phyloP scores from a whole-genome alignment of 1,140 invertebrate genomes.

The Pomacea maculata region DNA sequence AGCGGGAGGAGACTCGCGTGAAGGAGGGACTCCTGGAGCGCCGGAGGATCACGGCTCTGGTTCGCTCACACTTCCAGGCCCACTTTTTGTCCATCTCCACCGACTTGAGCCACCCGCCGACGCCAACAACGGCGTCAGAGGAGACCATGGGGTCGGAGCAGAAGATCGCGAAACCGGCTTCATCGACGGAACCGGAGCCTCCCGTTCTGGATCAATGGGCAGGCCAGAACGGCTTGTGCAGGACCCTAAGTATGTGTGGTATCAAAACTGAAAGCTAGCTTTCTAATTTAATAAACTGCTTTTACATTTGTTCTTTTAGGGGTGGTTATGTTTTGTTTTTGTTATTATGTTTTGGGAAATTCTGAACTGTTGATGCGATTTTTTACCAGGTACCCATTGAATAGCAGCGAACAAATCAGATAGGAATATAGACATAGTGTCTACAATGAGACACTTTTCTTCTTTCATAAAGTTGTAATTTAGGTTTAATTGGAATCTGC shows the following conservation, averaged over 20 bases:
- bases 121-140: neutral
- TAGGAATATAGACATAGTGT: too few species aligned
- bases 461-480: too few species aligned
- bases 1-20: slow-evolving; percentile 32
- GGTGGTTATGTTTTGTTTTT: too few species aligned
- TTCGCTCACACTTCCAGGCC: slow-evolving; percentile 22
- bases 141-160: neutral
- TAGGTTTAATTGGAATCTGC: too few species aligned
- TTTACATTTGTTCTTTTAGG: too few species aligned
- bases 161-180: neutral
- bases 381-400: too few species aligned
- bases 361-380: too few species aligned
- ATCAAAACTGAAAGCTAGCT: too few species aligned
- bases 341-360: too few species aligned
- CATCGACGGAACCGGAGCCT: neutral
- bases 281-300: too few species aligned
- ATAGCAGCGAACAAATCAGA: too few species aligned
- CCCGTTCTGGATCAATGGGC: slow-evolving; percentile 4
- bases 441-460: too few species aligned
- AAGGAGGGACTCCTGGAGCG: slow-evolving; percentile 37
- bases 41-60: slow-evolving; percentile 22
- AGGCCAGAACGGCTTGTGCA: slow-evolving; percentile 12
- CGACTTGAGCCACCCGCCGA: neutral
- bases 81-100: slow-evolving; percentile 7
- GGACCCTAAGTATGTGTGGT: neutral